Base-by-base conservation (phyloP, 2,888 invertebrate species). In the Choreutis nemorana region DNA sequence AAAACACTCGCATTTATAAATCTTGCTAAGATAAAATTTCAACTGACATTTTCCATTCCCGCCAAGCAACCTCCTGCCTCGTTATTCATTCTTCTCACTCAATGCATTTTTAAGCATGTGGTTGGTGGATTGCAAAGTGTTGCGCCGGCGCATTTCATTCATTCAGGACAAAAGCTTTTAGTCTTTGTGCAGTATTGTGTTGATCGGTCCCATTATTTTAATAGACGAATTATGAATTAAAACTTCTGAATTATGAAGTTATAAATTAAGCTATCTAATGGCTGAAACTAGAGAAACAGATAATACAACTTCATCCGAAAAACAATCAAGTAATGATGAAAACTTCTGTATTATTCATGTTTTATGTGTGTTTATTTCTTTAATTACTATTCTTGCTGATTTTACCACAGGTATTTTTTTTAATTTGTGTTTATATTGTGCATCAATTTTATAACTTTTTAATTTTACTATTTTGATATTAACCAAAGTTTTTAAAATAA, bases 381-480 rank as follows among this genome's bases (percentile, higher is more conserved):
- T 84, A 43, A 73, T 81, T 36, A 79, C 83, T 30, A 83, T 83
- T 53, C 57, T 83, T 41, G 80, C 80, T 31, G 83, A 83, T 61
- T 58, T 83, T 37, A 75, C 80, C 32, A 83, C 84, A 70, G 84
- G 84, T 84, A 53, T 50, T 59, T 52, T n/a, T n/a, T n/a, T n/a
- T n/a, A n/a, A n/a, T n/a, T n/a, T n/a, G n/a, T n/a, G n/a, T n/a
- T n/a, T n/a, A n/a, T n/a, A n/a, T n/a, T n/a, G n/a, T n/a, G n/a
- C n/a, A n/a, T n/a, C n/a, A n/a, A n/a, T n/a, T n/a, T n/a, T n/a
- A n/a, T n/a, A 37, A 29, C 20, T 11, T 16, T 14, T 27, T 21
- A 12, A 13, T 5, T 11, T 14, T 14, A 18, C 21, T 23, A 29
- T 29, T 31, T 21, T 26, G 13, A 14, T 16, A 20, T 23, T 9